These are phyloP conservation scores for Tragopan temminckii DNA, from an alignment of 2,797 vertebrate genomes.

Conservation along the genomic window DNA sequence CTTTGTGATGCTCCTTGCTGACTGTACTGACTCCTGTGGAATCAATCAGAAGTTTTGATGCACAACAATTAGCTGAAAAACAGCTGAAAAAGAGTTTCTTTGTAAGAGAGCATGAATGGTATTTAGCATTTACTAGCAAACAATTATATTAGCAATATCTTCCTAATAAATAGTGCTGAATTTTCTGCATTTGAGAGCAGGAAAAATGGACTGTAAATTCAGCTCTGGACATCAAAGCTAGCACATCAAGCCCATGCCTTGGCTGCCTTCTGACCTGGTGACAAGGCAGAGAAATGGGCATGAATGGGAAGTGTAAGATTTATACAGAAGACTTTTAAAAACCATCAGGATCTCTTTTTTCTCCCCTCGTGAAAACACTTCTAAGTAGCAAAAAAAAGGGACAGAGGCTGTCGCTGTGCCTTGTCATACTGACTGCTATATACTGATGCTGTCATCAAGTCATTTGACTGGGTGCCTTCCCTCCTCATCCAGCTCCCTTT, in stretches of 20 bases:
- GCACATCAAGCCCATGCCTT: rapidly evolving
- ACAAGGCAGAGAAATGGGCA: not conserved
- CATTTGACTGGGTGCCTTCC: not conserved
- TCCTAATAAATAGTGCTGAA: not conserved
- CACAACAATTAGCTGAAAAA: not conserved
- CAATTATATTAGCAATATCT: not conserved
- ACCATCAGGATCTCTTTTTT: not conserved
- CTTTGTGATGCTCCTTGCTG: not conserved
- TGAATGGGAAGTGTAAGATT: not conserved
- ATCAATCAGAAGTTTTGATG: not conserved
- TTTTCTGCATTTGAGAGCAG: not conserved
- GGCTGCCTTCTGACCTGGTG: not conserved
- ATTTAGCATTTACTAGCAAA: not conserved
- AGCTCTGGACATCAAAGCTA: not conserved
- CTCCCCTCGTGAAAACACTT: not conserved
- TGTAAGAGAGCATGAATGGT: not conserved
- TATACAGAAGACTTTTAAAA: not conserved
- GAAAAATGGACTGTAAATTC: not conserved
- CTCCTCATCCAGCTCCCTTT: not conserved
- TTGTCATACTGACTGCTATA: not conserved
- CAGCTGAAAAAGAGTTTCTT: not conserved
- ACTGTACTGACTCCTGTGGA: not conserved
- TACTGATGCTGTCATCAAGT: not conserved
- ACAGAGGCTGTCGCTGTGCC: not conserved
- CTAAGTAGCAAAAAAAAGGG: not conserved